Base-by-base conservation (phyloP, 2,113 vertebrate species). In the Leuciscus idus region DNA sequence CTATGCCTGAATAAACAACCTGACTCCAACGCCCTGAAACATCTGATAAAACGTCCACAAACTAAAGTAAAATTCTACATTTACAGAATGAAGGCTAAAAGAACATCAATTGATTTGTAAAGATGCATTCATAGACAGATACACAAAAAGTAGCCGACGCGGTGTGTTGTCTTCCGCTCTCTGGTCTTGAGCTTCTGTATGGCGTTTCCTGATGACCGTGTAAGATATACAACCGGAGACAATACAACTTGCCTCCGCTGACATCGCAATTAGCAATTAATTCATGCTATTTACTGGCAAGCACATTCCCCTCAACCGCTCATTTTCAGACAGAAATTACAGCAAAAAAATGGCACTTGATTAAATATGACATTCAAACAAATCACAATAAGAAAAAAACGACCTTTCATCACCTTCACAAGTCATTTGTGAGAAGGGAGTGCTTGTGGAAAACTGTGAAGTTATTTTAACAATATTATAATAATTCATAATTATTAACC, bases 271-370 rank as follows among this genome's bases (percentile, higher is more conserved):
- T 55, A 50, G 62, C 55, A 26, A 75, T 66, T 75, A 39, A 55
- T 50, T 23, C 30, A 46, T 74, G 83, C 72, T 62, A 55, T 84
- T 81, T 46, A 48, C 70, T 4, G 52, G 21, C 28, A 59, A 46
- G 39, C n/a, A 50, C 23, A 15, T 10, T 50, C 39, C 59, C 64
- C 52, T 15, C 13, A 17, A 36, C 57, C 36, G 9, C 66, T 86
- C 66, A 4, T 33, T 83, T 88, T 39, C 57, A 84, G 48, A 46
- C 21, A 50, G 66, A 77, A 81, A 82, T 50, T 78, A 87, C 43
- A 82, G 70, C 57, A 1, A 66, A 62, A 84, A 84, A 68, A 70
- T 50, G 64, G 80, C 83, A 85, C 33, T 81, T 87, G 3, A 57
- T 70, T 85, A 80, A 80, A 62, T 84, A 2, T 64, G 77, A 84